Base-by-base conservation (phyloP, 2,113 vertebrate genomes). In the Campylomormyrus tamandua region DNA sequence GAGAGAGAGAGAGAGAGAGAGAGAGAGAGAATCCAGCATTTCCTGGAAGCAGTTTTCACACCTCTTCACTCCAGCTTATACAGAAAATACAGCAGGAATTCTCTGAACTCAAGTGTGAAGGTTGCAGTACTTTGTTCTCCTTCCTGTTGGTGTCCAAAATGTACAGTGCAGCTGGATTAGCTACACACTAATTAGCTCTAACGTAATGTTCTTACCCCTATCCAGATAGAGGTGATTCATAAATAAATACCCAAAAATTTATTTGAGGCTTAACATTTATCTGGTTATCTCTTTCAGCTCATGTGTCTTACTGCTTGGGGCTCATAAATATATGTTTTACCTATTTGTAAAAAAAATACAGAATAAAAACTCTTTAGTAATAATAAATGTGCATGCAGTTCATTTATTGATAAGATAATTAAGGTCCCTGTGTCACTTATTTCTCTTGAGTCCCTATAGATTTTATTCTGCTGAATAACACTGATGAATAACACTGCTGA, bases 311-410 rank as follows among this genome's bases (percentile, higher is more conserved):
- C 45, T 50, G 46, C 83, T 86, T 49, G 83, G 83, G 83, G 46
- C 45, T 7, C n/a, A 19, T 80, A 80, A 80, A 35, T 80, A 80
- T 77, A 80, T 42, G 31, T 80, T 80, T 80, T 80, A 19, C 74
- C 4, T 80, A 80, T 80, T 80, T 80, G 74, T 80, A 80, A 80
- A 80, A 77, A 27, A 85, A 48, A n/a, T 85, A 27, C 19, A 86
- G 24, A 86, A 80, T 80, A 80, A 86, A 49, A 86, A 50, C 7
- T 86, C 21, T 86, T n/a, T 86, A 27, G 21, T 84, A 48, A 48
- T 84, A 84, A 70, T 70, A 70, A 86, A 48, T 48, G 48, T 86
- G 83, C 83, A 86, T 86, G 83, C 45, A 86, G 2, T 49, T 86
- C n/a, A 86, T 48, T 86, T n/a, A n/a, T 5, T 86, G 46, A 86